Base-by-base conservation (phyloP, 2,113 vertebrate genomes). In the Prolemur simus region DNA sequence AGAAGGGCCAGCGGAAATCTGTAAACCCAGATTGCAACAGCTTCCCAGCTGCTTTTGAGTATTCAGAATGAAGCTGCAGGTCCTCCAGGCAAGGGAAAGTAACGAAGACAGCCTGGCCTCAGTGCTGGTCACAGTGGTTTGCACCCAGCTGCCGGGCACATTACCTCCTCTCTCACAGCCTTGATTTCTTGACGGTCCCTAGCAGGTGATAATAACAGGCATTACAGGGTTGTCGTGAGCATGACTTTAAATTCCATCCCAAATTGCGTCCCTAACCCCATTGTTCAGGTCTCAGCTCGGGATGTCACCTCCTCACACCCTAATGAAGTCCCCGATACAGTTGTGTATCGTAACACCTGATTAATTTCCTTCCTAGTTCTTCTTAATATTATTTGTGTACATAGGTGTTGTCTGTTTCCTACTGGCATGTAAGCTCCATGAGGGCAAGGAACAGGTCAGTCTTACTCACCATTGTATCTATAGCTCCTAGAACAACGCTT, bases 311-410 rank as follows among this genome's bases (percentile, higher is more conserved):
- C 25, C 25, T 23, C 9, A 0, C 25, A 1, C 37, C 18, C n/a
- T 3, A 10, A 32, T 39, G 42, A 58, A 42, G 60, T 14, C 34
- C 42, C 37, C 20, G 37, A 25, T 14, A 8, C 49, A 56, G 54
- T 54, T n/a, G 12, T 13, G 6, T 63, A 20, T 37, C 27, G 4
- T 1, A 11, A 4, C 0, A 0, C 74, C 20, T 21, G 80, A 27
- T 56, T 11, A 37, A 13, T n/a, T 49, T 27, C 14, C 32, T 71
- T 80, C 63, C 29, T 29, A 10, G 9, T 1, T 8, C 60, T 5
- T 47, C 37, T 5, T 3, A 12, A 8, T n/a, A 29, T 23, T 39
- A 2, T 90, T 2, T 29, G 45, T 56, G 68, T 14, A 5, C 15
- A 0, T 0, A 21, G 1, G 7, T 32, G 29, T 8, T 5, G n/a